Conservation (phyloP, 2,113 vertebrate genomes). For the Charadrius vociferus region DNA sequence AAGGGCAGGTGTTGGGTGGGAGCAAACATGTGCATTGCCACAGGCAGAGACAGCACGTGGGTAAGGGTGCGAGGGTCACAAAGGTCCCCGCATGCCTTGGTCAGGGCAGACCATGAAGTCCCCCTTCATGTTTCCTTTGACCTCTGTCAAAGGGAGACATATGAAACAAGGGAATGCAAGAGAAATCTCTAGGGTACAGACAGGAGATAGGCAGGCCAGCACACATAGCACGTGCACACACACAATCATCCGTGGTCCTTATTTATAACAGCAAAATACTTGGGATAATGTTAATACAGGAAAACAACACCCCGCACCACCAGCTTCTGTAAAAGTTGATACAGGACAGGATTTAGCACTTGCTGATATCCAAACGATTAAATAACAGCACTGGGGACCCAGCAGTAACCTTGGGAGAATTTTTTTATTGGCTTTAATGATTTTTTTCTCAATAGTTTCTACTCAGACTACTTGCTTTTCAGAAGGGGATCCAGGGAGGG, state of each 20-base stretch:
- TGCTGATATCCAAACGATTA: neutral
- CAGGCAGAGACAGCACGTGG: too few relatives aligned
- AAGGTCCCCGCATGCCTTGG: too few relatives aligned
- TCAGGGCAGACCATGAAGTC: too few relatives aligned
- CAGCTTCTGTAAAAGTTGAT: neutral
- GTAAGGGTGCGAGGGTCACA: too few relatives aligned
- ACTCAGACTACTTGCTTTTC: neutral
- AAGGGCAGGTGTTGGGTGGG: too few relatives aligned
- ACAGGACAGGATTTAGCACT: neutral
- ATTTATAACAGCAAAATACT: neutral
- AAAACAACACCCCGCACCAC: neutral
- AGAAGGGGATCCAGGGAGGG: neutral
- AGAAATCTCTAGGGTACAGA: neutral
- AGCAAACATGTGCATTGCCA: too few relatives aligned
- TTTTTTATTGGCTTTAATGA: neutral
- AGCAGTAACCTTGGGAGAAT: neutral
- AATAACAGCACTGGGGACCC: neutral
- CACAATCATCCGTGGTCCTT: neutral
- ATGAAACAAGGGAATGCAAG: neutral
- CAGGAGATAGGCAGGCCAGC: neutral
- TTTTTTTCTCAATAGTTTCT: neutral
- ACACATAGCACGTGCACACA: rapidly evolving
- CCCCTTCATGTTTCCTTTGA: neutral
- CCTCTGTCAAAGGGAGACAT: neutral
- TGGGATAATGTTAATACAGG: neutral